Evolutionary conservation across 2,797 vertebrate species (phyloP).

Genomic region (Argya squamiceps): DNA sequence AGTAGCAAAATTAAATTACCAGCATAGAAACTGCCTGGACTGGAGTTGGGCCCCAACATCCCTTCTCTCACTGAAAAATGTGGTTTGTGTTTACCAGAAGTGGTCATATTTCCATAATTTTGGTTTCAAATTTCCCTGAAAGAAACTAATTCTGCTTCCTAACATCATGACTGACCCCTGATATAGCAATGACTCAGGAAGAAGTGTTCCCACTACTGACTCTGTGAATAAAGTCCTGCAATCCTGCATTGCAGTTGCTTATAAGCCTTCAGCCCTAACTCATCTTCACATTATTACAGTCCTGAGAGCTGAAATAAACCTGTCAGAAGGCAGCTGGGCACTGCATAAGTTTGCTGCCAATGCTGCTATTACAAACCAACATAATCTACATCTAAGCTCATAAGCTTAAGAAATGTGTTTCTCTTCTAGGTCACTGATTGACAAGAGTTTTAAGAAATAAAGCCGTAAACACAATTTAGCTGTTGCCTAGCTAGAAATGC

Average conservation of each 20-base stretch:
- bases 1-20: neutral
- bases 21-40: neutral
- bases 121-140: neutral
- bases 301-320: slow-evolving; percentile 21
- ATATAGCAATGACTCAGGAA: neutral
- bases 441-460: slow-evolving; percentile 26
- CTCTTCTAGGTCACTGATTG: slow-evolving; percentile 9
- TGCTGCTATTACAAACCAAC: neutral
- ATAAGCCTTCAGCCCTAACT: neutral
- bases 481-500: neutral
- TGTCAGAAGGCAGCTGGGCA: neutral
- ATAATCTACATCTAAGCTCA: neutral
- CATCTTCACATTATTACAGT: neutral
- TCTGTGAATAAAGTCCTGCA: neutral
- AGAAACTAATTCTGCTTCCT: neutral
- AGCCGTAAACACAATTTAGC: neutral
- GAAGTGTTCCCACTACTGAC: neutral
- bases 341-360: neutral
- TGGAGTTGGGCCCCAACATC: neutral
- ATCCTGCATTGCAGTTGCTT: neutral
- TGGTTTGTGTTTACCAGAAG: neutral
- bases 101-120: neutral
- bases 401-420: slow-evolving; percentile 16
- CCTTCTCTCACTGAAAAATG: neutral
- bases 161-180: neutral